phyloP scores from a whole-genome alignment of 2,888 invertebrate genomes.

The Odontocerum albicorne region DNA sequence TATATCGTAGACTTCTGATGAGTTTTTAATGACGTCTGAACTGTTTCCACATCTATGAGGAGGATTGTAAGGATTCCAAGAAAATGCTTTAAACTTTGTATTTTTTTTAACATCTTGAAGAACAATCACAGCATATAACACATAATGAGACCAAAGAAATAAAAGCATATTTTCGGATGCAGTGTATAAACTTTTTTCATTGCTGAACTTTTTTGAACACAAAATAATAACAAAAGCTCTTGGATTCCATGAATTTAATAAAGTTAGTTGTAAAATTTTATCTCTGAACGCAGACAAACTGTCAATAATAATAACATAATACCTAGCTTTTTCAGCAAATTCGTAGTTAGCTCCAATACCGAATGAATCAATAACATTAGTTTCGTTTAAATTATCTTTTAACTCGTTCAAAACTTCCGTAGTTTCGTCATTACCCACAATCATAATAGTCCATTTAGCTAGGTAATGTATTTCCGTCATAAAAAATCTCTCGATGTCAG shows the following conservation, averaged over 20 bases:
- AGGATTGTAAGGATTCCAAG: constrained; percentile 50
- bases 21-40: constrained; percentile 46
- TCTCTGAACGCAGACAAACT: constrained; percentile 43
- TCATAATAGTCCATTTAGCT: constrained; percentile 29
- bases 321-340: constrained; percentile 41
- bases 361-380: too few relatives aligned
- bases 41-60: constrained; percentile 48
- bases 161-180: constrained; percentile 45
- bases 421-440: constrained; percentile 14
- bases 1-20: constrained; percentile 43
- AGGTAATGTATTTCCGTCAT: constrained; percentile 41
- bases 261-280: constrained; percentile 43
- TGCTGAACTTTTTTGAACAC: constrained; percentile 41
- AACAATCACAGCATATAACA: constrained; percentile 44
- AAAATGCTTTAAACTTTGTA: constrained; percentile 44
- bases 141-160: constrained; percentile 47
- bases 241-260: constrained; percentile 50
- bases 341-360: constrained; percentile 7
- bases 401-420: too few relatives aligned
- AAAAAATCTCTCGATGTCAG: constrained; percentile 44
- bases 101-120: constrained; percentile 43
- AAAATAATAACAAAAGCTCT: constrained; percentile 47
- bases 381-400: too few relatives aligned
- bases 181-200: constrained; percentile 37
- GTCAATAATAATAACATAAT: constrained; percentile 46